A percentile compares a stretch with the other conserved stretches of the same genome.
Evolutionary conservation across 2,888 invertebrate genomes (phyloP).

Genomic region (Leucania comma): DNA sequence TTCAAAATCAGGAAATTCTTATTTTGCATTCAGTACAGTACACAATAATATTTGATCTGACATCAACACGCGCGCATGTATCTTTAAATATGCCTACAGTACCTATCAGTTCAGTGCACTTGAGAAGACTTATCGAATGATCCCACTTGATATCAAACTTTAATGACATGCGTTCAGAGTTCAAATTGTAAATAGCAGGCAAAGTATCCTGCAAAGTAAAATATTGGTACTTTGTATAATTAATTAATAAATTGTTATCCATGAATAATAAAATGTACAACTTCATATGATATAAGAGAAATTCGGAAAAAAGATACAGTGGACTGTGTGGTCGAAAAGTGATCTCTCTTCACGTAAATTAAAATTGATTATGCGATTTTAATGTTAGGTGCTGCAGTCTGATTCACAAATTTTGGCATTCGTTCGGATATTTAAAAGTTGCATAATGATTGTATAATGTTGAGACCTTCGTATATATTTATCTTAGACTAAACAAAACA

Average conservation of each 20-base stretch:
- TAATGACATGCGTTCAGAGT: constrained; percentile 19
- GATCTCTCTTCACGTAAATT: constrained; percentile 42
- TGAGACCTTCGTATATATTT: not conserved
- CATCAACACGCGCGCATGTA: constrained; percentile 67
- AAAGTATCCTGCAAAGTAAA: constrained; percentile 23
- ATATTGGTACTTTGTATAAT: constrained; percentile 62
- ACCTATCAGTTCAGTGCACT: constrained; percentile 62
- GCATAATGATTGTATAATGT: not conserved
- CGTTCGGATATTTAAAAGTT: not conserved
- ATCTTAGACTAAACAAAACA: not conserved
- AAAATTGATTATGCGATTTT: constrained; percentile 24
- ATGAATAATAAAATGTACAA: constrained; percentile 57
- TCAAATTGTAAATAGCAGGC: constrained; percentile 16
- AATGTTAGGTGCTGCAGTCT: not conserved
- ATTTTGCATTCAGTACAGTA: constrained; percentile 67
- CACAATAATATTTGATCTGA: constrained; percentile 66
- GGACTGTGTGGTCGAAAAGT: constrained; percentile 45
- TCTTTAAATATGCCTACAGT: constrained; percentile 55
- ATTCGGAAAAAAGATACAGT: constrained; percentile 39
- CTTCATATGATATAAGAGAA: constrained; percentile 55
- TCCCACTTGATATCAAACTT: constrained; percentile 37
- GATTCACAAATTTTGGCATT: constrained; percentile 30
- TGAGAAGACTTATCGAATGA: constrained; percentile 31
- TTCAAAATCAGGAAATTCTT: not conserved
- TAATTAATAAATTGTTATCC: constrained; percentile 63